Conservation (phyloP, 30 jellyfish, hydroid and myxozoan genomes). For the Mastigias papua region DNA sequence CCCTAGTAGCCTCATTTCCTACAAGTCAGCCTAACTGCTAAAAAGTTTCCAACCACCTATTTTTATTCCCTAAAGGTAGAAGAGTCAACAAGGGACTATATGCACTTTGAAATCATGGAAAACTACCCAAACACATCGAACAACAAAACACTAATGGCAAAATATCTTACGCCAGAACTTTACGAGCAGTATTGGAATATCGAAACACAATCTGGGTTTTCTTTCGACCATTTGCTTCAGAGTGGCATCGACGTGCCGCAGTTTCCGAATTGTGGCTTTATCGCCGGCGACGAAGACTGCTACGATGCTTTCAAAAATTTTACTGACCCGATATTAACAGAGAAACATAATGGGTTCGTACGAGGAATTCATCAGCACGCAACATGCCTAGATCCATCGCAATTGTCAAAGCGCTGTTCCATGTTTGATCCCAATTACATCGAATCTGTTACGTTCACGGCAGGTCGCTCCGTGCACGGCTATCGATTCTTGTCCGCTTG, state of each 20-base stretch:
- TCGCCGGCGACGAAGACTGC: conserved; percentile 56
- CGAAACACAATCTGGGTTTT: conserved; percentile 55
- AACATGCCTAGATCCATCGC: conserved; percentile 43
- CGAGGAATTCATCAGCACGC: conserved; percentile 53
- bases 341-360: conserved; percentile 58
- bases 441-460: conserved; percentile 63
- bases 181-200: conserved; percentile 61
- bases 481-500: conserved; percentile 65
- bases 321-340: conserved; percentile 58
- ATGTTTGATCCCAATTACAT: conserved; percentile 44
- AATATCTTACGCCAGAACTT: conserved; percentile 52
- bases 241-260: conserved; percentile 69
- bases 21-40: too few relatives aligned
- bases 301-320: conserved; percentile 33
- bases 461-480: conserved; percentile 58
- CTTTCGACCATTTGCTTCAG: conserved; percentile 54
- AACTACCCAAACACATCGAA: conserved; percentile 40
- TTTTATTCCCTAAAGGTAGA: background rate
- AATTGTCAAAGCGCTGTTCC: conserved; percentile 43
- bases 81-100: conserved; percentile 43
- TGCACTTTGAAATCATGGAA: conserved; percentile 62
- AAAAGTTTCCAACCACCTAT: background rate
- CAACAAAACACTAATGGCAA: conserved; percentile 60
- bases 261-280: conserved; percentile 58
- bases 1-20: too few relatives aligned